Evolutionary conservation across 2,888 invertebrate species (phyloP).

Genomic region (Acleris holmiana): DNA sequence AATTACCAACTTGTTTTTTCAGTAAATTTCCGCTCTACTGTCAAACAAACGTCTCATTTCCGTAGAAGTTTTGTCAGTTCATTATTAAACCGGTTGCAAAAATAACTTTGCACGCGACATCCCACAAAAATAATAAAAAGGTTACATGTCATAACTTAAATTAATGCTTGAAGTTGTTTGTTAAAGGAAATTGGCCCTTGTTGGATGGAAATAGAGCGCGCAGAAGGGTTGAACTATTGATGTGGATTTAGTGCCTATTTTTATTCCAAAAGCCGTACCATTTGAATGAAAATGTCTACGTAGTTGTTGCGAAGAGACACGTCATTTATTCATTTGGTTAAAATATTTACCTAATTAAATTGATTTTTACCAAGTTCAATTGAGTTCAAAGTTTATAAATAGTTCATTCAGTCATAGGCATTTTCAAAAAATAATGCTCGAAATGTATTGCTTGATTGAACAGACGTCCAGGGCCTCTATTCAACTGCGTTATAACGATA

Average conservation of each 20-base stretch:
- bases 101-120: slow-evolving; percentile 10
- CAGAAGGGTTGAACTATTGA: slow-evolving; percentile 19
- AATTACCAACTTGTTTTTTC: slow-evolving; percentile 6
- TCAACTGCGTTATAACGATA: too few species aligned
- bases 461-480: too few species aligned
- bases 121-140: slow-evolving; percentile 20
- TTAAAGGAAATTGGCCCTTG: slow-evolving; percentile 10
- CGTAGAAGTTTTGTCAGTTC: not conserved
- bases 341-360: too few species aligned
- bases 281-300: not conserved
- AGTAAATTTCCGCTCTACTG: not conserved
- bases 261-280: slow-evolving; percentile 26
- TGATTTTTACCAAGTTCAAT: too few species aligned
- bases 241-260: slow-evolving; percentile 10
- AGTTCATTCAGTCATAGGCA: too few species aligned
- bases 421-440: too few species aligned
- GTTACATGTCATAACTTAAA: slow-evolving; percentile 34
- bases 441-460: too few species aligned
- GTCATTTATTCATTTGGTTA: not conserved
- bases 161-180: slow-evolving; percentile 26
- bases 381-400: too few species aligned
- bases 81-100: slow-evolving; percentile 4
- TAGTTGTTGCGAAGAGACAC: not conserved
- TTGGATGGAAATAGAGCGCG: slow-evolving; percentile 4
- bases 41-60: not conserved